Evolutionary conservation across 1,140 invertebrate genomes (phyloP).

Genomic region (Dermatophagoides farinae): DNA sequence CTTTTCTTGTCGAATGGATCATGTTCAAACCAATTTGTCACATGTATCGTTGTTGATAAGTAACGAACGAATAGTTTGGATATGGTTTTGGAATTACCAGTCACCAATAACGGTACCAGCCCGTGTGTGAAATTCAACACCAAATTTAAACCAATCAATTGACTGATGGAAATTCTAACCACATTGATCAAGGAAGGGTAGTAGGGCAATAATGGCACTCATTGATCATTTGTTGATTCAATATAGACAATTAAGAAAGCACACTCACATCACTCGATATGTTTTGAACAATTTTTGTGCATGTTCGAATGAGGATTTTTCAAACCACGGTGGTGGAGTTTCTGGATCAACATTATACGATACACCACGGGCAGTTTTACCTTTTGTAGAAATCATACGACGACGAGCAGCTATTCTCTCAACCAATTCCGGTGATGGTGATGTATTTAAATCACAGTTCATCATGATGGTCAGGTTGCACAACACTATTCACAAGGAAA

Average conservation of each 20-base stretch:
- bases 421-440: no score
- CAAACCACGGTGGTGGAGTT: constrained; percentile 11
- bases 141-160: constrained; percentile 13
- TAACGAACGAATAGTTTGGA: constrained; percentile 13
- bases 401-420: background rate
- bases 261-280: constrained; percentile 12
- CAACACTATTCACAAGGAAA: background rate
- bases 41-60: constrained; percentile 14
- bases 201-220: no score
- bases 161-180: background rate
- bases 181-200: background rate
- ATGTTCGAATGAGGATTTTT: constrained; percentile 3
- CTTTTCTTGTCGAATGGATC: constrained; percentile 11
- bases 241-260: no score
- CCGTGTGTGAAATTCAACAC: background rate
- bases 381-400: background rate
- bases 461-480: background rate
- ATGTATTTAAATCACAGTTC: no score
- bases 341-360: background rate
- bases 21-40: constrained; percentile 13
- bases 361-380: background rate
- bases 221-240: no score
- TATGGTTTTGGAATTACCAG: constrained; percentile 14
- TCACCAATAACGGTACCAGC: background rate
- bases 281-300: constrained; percentile 10